Evolutionary conservation across 2,888 invertebrate genomes (phyloP).

Genomic region (Andricus quercusramuli): DNA sequence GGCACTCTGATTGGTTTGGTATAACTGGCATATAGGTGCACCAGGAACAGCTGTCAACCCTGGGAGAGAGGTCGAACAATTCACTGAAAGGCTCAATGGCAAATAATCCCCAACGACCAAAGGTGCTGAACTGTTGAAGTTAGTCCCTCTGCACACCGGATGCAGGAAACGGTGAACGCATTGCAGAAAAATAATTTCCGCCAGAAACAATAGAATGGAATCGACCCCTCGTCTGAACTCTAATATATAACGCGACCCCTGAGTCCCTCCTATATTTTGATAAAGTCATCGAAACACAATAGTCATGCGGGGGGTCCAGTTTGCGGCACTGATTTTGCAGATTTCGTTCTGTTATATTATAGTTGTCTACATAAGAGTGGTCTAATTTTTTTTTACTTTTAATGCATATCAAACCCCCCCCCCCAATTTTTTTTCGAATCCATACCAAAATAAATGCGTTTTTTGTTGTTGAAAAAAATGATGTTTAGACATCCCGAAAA

Average conservation of each 20-base stretch:
- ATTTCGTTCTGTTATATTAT: neutral
- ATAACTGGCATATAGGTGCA: neutral
- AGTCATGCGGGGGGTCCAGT: neutral
- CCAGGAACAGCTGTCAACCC: conserved; percentile 35
- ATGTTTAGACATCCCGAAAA: too few relatives aligned
- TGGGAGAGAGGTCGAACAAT: conserved; percentile 29
- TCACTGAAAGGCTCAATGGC: conserved; percentile 34
- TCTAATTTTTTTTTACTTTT: too few relatives aligned
- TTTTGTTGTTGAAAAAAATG: too few relatives aligned
- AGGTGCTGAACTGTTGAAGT: neutral
- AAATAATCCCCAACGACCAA: conserved; percentile 37
- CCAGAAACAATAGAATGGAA: conserved; percentile 27
- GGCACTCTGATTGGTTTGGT: conserved; percentile 22
- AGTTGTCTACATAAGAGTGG: neutral
- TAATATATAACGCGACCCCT: neutral
- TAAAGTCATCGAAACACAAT: neutral
- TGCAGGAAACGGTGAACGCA: conserved; percentile 18
- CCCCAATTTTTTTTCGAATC: too few relatives aligned
- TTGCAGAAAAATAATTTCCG: conserved; percentile 34
- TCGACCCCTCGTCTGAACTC: neutral
- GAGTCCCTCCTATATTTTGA: conserved; percentile 9
- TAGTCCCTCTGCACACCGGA: conserved; percentile 24
- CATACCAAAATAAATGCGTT: too few relatives aligned
- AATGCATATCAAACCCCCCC: too few relatives aligned
- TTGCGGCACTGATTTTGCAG: neutral